Percentiles rank a stretch among this genome's conserved stretches.
phyloP scores from a whole-genome alignment of 1,140 invertebrate species.

The Drosophila kurseongensis region DNA sequence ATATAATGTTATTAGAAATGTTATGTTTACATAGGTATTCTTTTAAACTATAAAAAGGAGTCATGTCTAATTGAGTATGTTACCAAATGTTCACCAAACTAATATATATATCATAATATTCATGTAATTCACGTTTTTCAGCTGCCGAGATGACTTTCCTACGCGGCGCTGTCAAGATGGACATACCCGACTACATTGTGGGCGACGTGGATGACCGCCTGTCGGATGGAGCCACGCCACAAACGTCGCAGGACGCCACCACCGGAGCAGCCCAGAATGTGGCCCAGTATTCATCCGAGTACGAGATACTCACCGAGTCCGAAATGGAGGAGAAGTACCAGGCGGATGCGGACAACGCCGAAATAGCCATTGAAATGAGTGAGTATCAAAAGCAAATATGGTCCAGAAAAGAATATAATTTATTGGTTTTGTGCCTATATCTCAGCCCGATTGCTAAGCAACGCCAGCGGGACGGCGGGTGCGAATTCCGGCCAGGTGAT shows the following conservation, averaged over 20 bases:
- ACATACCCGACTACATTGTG: slow-evolving; percentile 82
- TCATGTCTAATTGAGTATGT: no score
- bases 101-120: no score
- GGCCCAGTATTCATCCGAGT: slow-evolving; percentile 81
- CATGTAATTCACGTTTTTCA: background rate
- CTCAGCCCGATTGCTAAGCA: slow-evolving; percentile 66
- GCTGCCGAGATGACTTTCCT: slow-evolving; percentile 81
- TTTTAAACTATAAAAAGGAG: no score
- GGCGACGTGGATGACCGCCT: slow-evolving; percentile 79
- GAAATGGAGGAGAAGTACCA: slow-evolving; percentile 83
- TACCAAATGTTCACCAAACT: no score
- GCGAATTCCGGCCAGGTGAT: slow-evolving; percentile 57
- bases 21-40: no score
- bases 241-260: slow-evolving; percentile 76
- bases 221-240: slow-evolving; percentile 73
- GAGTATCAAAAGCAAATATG: slow-evolving; percentile 3
- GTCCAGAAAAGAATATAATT: background rate
- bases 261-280: slow-evolving; percentile 69
- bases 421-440: background rate
- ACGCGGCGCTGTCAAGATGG: slow-evolving; percentile 80
- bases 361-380: slow-evolving; percentile 84
- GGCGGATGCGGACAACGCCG: slow-evolving; percentile 73
- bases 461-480: slow-evolving; percentile 46
- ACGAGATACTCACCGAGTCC: slow-evolving; percentile 83
- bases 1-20: no score